Conservation (phyloP, 2,888 invertebrate genomes). For the Urechis unicinctus region DNA sequence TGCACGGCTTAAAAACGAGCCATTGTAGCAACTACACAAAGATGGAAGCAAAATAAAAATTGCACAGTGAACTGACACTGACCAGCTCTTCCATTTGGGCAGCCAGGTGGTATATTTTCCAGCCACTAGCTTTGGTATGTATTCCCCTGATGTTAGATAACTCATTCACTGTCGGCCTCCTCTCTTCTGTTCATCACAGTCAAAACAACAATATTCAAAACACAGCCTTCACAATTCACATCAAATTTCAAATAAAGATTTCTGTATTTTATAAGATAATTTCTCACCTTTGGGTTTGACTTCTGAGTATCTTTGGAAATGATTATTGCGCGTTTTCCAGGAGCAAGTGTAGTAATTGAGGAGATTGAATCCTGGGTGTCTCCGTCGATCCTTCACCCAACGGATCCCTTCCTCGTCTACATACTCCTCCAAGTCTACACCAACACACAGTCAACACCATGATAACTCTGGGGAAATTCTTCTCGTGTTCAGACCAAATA, state of each 20-base stretch:
- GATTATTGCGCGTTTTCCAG: slow-evolving; percentile 70
- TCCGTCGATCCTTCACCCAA: slow-evolving; percentile 45
- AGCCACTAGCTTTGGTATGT: slow-evolving; percentile 81
- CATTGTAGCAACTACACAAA: too few species aligned
- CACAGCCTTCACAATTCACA: too few species aligned
- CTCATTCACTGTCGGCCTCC: slow-evolving; percentile 77
- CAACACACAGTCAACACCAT: too few species aligned
- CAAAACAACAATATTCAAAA: too few species aligned
- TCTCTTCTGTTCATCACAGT: slow-evolving; percentile 62
- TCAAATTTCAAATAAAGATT: neutral
- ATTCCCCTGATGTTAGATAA: slow-evolving; percentile 83
- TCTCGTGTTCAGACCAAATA: too few species aligned
- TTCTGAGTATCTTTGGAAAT: slow-evolving; percentile 70
- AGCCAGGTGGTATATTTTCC: slow-evolving; percentile 88
- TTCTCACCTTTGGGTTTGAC: slow-evolving; percentile 66
- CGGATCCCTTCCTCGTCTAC: slow-evolving; percentile 49
- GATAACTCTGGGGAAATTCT: too few species aligned
- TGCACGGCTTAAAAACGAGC: too few species aligned
- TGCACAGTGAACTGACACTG: slow-evolving; percentile 31
- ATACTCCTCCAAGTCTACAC: slow-evolving; percentile 25
- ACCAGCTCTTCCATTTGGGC: slow-evolving; percentile 91
- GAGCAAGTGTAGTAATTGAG: slow-evolving; percentile 63
- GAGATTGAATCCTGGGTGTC: slow-evolving; percentile 53
- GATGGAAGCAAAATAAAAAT: too few species aligned
- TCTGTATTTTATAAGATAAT: neutral